Evolutionary conservation across 2,797 vertebrate species (phyloP).

Genomic region (Mus spretus): DNA sequence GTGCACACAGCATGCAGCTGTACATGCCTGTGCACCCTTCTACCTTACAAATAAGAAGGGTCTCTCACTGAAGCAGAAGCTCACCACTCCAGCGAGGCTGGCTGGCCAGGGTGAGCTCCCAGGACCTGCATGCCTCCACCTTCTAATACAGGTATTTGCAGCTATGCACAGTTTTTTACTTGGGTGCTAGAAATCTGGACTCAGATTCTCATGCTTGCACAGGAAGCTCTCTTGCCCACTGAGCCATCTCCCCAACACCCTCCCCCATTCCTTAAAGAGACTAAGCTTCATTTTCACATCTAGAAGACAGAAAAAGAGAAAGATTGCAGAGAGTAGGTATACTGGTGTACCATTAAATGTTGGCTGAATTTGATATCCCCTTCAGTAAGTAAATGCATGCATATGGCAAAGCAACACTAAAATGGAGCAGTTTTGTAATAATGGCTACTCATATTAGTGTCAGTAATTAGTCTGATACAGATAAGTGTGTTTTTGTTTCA

Average conservation of each 20-base stretch:
- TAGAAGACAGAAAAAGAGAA: neutral
- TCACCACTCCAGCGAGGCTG: neutral
- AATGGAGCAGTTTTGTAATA: neutral
- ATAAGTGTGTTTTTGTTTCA: neutral
- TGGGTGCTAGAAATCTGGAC: neutral
- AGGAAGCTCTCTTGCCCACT: neutral
- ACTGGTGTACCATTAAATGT: neutral
- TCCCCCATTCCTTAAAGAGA: slow-evolving; percentile 27
- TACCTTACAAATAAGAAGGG: neutral
- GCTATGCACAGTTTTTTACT: neutral
- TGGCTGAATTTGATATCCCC: slow-evolving; percentile 22
- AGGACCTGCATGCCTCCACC: neutral
- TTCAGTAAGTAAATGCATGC: slow-evolving; percentile 33
- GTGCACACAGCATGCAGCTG: neutral
- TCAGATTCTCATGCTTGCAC: neutral
- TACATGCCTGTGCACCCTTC: neutral
- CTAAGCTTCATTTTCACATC: slow-evolving; percentile 45
- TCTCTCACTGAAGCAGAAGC: neutral
- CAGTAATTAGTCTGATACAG: slow-evolving; percentile 14
- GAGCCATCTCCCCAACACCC: neutral
- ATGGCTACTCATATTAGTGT: slow-evolving; percentile 11
- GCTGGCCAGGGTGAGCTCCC: neutral
- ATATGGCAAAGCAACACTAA: slow-evolving; percentile 50
- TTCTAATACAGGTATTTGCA: neutral
- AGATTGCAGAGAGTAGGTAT: neutral